Evolutionary conservation across 1,140 invertebrate species (phyloP).

Genomic region (Anastatus disparis): DNA sequence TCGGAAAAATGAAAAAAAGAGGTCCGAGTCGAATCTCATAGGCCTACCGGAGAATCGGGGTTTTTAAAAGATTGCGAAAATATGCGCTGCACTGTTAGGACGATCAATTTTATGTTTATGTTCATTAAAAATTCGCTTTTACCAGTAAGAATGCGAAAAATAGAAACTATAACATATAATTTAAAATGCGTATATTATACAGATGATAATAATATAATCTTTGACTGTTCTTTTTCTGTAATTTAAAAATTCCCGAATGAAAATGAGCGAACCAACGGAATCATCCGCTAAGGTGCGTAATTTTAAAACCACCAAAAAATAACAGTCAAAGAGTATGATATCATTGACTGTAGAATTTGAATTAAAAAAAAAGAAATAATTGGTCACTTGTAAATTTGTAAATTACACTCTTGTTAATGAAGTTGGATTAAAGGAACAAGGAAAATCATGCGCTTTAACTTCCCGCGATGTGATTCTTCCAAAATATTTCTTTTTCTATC

Average conservation of each 20-base stretch:
- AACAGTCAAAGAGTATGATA: too few relatives aligned
- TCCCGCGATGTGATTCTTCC: slow-evolving; percentile 7
- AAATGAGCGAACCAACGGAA: too few relatives aligned
- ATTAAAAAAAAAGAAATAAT: slow-evolving; percentile 12
- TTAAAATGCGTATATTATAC: slow-evolving; percentile 9
- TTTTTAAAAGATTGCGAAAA: slow-evolving; percentile 22
- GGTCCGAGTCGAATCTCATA: slow-evolving; percentile 51
- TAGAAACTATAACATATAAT: too few relatives aligned
- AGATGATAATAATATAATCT: too few relatives aligned
- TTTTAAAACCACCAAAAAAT: too few relatives aligned
- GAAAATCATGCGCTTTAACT: slow-evolving; percentile 12
- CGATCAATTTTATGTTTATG: not conserved
- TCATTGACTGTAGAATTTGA: too few relatives aligned
- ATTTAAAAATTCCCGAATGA: too few relatives aligned
- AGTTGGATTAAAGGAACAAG: not conserved
- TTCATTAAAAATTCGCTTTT: slow-evolving; percentile 4
- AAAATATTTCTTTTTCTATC: slow-evolving; percentile 20
- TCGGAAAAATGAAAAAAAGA: not conserved
- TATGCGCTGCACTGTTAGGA: not conserved
- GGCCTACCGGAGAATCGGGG: slow-evolving; percentile 50
- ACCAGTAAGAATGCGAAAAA: not conserved
- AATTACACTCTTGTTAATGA: slow-evolving; percentile 11
- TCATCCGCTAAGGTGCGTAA: too few relatives aligned
- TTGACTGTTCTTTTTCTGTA: too few relatives aligned
- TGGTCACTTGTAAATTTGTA: slow-evolving; percentile 23